These are phyloP conservation scores for Drosophila putrida DNA, from an alignment of 2,888 invertebrate species.

Conservation along the genomic window DNA sequence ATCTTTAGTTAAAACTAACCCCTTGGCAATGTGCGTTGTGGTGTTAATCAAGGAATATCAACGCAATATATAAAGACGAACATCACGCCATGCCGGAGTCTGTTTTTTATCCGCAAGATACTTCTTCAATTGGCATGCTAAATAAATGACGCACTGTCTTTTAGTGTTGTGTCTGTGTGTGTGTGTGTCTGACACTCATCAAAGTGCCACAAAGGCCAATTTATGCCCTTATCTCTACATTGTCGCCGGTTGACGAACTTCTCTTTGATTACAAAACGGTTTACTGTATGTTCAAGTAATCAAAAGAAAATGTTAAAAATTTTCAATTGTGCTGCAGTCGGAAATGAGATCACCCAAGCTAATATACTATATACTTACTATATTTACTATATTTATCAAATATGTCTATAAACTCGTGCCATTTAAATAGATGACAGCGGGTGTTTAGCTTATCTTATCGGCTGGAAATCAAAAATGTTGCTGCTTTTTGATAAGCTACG, in stretches of 20 bases:
- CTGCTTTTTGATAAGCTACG: constrained; percentile 39
- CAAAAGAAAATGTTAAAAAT: constrained; percentile 12
- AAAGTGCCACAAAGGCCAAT: constrained; percentile 13
- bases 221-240: constrained; percentile 14
- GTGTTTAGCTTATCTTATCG: constrained; percentile 54
- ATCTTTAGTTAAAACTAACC: constrained; percentile 28
- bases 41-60: constrained; percentile 44
- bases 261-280: constrained; percentile 15
- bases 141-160: constrained; percentile 52
- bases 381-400: constrained; percentile 1
- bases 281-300: constrained; percentile 15
- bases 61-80: constrained; percentile 11
- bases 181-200: constrained; percentile 2
- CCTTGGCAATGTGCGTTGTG: constrained; percentile 10
- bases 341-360: constrained; percentile 61
- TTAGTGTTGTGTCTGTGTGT: neutral
- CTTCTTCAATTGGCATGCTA: constrained; percentile 47
- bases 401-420: constrained; percentile 16
- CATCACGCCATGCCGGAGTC: constrained; percentile 42
- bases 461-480: constrained; percentile 35
- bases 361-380: neutral
- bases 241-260: constrained; percentile 24
- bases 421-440: constrained; percentile 7
- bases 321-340: constrained; percentile 60
- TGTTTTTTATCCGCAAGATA: constrained; percentile 41